Conservation (phyloP, 2,797 vertebrate genomes). For the Diglossa cyanea region DNA sequence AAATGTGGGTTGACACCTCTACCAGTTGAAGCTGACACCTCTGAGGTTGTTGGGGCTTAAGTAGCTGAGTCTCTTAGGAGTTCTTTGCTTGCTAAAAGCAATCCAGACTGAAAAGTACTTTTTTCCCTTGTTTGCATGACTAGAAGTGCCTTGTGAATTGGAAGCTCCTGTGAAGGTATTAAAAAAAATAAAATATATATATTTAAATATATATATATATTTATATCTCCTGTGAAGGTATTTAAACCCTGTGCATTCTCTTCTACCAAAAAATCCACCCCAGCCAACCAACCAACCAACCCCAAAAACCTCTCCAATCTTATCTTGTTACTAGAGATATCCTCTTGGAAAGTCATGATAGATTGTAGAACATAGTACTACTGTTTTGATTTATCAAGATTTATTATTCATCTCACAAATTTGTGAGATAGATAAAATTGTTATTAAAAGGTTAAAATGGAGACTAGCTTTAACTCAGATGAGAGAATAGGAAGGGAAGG, state of each 20-base stretch:
- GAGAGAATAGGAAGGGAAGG: background rate
- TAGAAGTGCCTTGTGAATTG: background rate
- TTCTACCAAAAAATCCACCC: background rate
- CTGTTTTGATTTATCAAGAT: background rate
- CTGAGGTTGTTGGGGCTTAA: background rate
- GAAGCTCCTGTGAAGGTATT: background rate
- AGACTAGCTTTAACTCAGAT: background rate
- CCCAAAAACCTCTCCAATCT: rapidly evolving
- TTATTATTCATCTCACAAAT: background rate
- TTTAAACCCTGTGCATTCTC: background rate
- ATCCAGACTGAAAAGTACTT: background rate
- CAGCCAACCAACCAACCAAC: background rate
- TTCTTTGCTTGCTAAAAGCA: background rate
- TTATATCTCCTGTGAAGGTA: background rate
- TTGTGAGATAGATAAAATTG: background rate
- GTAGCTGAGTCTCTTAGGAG: background rate
- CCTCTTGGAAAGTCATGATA: background rate
- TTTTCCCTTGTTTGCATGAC: background rate
- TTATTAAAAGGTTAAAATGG: background rate
- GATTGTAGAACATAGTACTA: background rate
- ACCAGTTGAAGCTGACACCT: background rate
- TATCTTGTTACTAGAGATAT: background rate
- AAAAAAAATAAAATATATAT: background rate
- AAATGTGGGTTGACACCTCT: background rate
- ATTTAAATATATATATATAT: background rate